Base-by-base conservation (phyloP, 2,888 invertebrate species). In the Tipula unca region DNA sequence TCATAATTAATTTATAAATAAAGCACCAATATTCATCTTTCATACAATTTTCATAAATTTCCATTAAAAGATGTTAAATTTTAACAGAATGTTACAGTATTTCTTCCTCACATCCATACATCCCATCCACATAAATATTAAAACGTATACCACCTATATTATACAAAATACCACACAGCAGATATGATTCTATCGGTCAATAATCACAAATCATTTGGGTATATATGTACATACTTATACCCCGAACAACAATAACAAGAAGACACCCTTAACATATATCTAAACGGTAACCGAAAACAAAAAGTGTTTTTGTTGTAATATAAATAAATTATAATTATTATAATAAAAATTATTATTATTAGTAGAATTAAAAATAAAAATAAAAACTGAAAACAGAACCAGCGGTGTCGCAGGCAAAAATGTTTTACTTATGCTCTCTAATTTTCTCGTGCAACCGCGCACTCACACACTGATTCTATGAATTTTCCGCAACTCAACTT, bases 111-210 rank as follows among this genome's bases (percentile, higher is more conserved):
- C 69, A 25, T 69, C 20, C 25, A 69, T 69, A 54, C 1, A 54
- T 69, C 1, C 25, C n/a, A n/a, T n/a, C n/a, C n/a, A n/a, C n/a
- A n/a, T n/a, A n/a, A n/a, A n/a, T n/a, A n/a, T n/a, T n/a, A n/a
- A n/a, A n/a, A n/a, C n/a, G n/a, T n/a, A n/a, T n/a, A n/a, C n/a
- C n/a, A n/a, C n/a, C n/a, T n/a, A n/a, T n/a, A 69, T 25, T 25
- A 6, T 14, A 48, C 32, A 32, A 32, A 10, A 69, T 10, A 69
- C 69, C 69, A 69, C 69, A 20, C 25, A 69, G 25, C 69, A 83
- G 83, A 83, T 83, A 83, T 83, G 83, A 32, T 83, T 83, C 83
- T 35, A 83, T 83, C 83, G 83, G 83, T 83, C 83, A 83, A 83
- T 83, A 83, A 83, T 83, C 83, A 83, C 83, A 83, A 83, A 83